Percentiles rank a stretch among this genome's conserved stretches.
Conservation (phyloP, 2,113 vertebrate species). For the Paradisaea rubra region DNA sequence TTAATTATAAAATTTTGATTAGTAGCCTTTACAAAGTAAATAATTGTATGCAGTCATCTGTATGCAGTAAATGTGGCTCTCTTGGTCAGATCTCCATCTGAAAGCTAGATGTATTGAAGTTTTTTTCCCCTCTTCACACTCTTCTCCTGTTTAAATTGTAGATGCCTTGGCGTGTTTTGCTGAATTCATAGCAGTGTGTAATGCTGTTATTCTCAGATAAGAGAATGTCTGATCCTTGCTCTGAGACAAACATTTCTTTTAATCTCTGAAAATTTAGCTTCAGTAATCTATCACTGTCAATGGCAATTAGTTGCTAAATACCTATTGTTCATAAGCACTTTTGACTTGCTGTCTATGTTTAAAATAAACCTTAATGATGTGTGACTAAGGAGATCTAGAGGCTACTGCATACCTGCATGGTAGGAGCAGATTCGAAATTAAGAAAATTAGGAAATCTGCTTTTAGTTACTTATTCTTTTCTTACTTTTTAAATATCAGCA, state of each 20-base stretch:
- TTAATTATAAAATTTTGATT: background rate
- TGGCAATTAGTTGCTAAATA: background rate
- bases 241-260: background rate
- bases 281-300: background rate
- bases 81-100: background rate
- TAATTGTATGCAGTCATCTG: background rate
- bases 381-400: background rate
- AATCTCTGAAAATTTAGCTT: background rate
- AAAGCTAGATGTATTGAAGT: background rate
- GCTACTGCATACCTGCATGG: background rate
- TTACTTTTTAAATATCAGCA: background rate
- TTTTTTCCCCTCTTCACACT: background rate
- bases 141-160: background rate
- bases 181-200: background rate
- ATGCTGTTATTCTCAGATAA: background rate
- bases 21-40: background rate
- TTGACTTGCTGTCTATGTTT: background rate
- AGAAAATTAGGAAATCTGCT: background rate
- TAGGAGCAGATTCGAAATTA: background rate
- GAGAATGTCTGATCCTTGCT: background rate
- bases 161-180: background rate
- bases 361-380: background rate
- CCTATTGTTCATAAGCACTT: background rate
- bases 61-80: background rate
- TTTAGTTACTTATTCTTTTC: background rate